These are phyloP conservation scores for Drosophila funebris DNA, from an alignment of 1,140 invertebrate genomes.

Conservation along the genomic window DNA sequence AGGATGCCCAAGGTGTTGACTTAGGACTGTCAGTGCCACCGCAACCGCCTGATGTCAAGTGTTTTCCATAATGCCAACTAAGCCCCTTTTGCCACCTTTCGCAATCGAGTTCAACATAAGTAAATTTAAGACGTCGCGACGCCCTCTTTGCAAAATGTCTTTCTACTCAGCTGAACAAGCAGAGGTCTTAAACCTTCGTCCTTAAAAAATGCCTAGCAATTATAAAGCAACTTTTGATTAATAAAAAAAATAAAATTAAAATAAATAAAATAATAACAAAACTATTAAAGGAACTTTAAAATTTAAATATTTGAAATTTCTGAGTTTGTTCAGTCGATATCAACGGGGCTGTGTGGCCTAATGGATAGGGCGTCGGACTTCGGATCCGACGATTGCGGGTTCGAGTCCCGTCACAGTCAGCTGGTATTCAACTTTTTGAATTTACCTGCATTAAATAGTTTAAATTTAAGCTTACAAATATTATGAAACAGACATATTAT, in stretches of 20 bases:
- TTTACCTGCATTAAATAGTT: background rate
- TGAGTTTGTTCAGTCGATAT: too few relatives aligned
- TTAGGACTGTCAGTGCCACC: slow-evolving; percentile 38
- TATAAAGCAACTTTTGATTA: background rate
- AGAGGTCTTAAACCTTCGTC: background rate
- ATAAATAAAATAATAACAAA: background rate
- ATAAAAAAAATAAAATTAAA: background rate
- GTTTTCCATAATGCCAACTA: slow-evolving; percentile 55
- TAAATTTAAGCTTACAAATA: background rate
- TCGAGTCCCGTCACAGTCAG: slow-evolving; percentile 14
- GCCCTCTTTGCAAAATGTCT: slow-evolving; percentile 15
- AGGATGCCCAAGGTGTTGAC: slow-evolving; percentile 51
- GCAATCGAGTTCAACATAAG: slow-evolving; percentile 34
- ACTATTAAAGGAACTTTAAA: background rate
- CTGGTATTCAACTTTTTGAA: background rate
- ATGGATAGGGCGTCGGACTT: slow-evolving; percentile 27
- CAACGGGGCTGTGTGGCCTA: background rate
- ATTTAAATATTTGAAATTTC: background rate
- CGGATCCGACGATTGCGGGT: slow-evolving; percentile 17
- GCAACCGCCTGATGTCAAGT: slow-evolving; percentile 10
- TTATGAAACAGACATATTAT: too few relatives aligned
- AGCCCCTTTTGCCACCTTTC: slow-evolving; percentile 43
- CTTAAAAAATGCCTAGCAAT: background rate
- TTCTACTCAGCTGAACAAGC: slow-evolving; percentile 5
- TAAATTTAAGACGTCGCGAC: slow-evolving; percentile 13